phyloP scores from a whole-genome alignment of 2,888 invertebrate species.

The Parasteatoda lunata region DNA sequence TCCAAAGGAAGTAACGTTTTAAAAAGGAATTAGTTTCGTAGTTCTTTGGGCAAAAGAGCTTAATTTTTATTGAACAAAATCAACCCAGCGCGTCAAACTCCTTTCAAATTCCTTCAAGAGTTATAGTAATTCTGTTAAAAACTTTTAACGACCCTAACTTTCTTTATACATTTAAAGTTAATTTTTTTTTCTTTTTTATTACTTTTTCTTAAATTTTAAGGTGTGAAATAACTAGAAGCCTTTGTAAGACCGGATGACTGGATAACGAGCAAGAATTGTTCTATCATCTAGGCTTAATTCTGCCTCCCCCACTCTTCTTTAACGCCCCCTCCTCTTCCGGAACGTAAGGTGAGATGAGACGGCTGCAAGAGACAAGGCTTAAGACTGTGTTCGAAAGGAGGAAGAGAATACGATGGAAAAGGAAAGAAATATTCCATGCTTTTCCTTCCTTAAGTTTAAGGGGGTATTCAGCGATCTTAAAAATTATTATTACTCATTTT shows the following conservation, averaged over 20 bases:
- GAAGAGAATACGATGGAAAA: conserved; percentile 6
- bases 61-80: background rate
- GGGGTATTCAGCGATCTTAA: conserved; percentile 8
- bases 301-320: background rate
- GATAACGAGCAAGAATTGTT: conserved; percentile 57
- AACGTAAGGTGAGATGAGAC: conserved; percentile 32
- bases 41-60: too few relatives aligned
- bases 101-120: background rate
- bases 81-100: background rate
- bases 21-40: too few relatives aligned
- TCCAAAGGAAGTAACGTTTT: too few relatives aligned
- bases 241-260: conserved; percentile 51
- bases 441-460: conserved; percentile 41
- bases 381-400: conserved; percentile 27
- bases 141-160: conserved; percentile 33
- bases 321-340: background rate
- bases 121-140: conserved; percentile 9
- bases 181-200: conserved; percentile 19
- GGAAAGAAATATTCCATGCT: conserved; percentile 44
- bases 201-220: conserved; percentile 18
- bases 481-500: too few relatives aligned
- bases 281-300: conserved; percentile 28
- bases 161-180: background rate
- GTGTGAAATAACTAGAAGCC: conserved; percentile 28
- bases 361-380: conserved; percentile 22